A percentile compares a stretch with the other conserved stretches of the same genome.
These are phyloP conservation scores for Eilema depressum DNA, from an alignment of 2,888 invertebrate genomes.

Conservation along the genomic window DNA sequence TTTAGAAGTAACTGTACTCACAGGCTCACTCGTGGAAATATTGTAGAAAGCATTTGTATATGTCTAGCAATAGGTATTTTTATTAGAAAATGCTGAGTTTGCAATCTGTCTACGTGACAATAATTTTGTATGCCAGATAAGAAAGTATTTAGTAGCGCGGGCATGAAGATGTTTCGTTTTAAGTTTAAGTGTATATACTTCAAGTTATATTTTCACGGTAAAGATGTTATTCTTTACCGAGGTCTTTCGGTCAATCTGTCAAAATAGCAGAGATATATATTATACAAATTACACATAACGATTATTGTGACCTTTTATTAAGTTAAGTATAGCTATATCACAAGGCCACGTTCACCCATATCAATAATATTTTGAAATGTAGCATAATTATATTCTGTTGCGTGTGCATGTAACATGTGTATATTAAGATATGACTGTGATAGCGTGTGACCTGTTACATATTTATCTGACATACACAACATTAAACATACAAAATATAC, in stretches of 20 bases:
- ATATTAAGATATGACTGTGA: not conserved
- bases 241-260: no score
- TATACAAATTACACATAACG: no score
- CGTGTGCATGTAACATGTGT: no score
- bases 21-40: not conserved
- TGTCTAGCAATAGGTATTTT: not conserved
- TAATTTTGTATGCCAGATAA: no score
- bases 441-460: not conserved
- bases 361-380: no score
- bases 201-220: no score
- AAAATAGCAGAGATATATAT: no score
- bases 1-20: not conserved
- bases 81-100: not conserved
- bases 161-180: no score
- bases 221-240: no score
- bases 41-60: not conserved
- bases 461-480: not conserved
- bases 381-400: no score
- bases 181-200: no score
- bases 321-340: not conserved
- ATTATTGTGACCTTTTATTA: not conserved
- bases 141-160: no score
- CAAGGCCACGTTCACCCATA: not conserved
- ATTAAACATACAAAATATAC: conserved; percentile 9
- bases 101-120: not conserved